Conservation (phyloP, 2,888 invertebrate species). For the Drosophila rubida region DNA sequence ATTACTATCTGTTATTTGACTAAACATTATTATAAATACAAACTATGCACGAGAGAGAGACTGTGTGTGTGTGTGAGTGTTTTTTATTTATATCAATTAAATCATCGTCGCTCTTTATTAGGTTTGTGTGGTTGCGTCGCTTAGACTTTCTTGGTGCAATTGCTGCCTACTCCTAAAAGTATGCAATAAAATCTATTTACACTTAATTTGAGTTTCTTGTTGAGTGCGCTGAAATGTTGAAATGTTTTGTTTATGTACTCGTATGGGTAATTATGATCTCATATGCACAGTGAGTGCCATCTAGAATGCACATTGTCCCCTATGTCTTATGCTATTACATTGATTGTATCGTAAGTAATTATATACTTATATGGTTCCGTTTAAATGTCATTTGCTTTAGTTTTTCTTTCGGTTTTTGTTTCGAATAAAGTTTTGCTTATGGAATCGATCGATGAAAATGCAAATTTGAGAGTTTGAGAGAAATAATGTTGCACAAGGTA, state of each 20-base stretch:
- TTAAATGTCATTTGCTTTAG: constrained; percentile 25
- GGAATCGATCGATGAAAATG: constrained; percentile 36
- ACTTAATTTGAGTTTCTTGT: constrained; percentile 50
- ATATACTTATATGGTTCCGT: constrained; percentile 54
- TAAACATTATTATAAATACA: constrained; percentile 30
- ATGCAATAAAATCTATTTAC: constrained; percentile 79
- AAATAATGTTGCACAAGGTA: constrained; percentile 36
- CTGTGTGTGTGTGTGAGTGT: not conserved
- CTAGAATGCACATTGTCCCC: constrained; percentile 42
- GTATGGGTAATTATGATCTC: not conserved
- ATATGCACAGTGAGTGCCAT: constrained; percentile 1
- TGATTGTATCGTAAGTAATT: constrained; percentile 72
- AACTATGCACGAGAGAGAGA: constrained; percentile 4
- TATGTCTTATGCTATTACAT: constrained; percentile 68
- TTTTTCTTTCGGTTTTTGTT: constrained; percentile 14
- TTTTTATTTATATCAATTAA: not conserved
- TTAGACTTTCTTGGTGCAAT: constrained; percentile 64
- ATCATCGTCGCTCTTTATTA: constrained; percentile 11
- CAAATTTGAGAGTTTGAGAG: constrained; percentile 50
- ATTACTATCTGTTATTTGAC: constrained; percentile 40
- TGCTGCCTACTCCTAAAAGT: constrained; percentile 62
- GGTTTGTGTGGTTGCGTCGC: constrained; percentile 4
- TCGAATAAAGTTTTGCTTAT: constrained; percentile 36
- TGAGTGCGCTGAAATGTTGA: constrained; percentile 63
- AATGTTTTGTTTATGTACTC: constrained; percentile 18